Percentiles rank a stretch among this genome's conserved stretches.
phyloP scores from a whole-genome alignment of 2,888 invertebrate genomes.

The Amphipyra berbera region DNA sequence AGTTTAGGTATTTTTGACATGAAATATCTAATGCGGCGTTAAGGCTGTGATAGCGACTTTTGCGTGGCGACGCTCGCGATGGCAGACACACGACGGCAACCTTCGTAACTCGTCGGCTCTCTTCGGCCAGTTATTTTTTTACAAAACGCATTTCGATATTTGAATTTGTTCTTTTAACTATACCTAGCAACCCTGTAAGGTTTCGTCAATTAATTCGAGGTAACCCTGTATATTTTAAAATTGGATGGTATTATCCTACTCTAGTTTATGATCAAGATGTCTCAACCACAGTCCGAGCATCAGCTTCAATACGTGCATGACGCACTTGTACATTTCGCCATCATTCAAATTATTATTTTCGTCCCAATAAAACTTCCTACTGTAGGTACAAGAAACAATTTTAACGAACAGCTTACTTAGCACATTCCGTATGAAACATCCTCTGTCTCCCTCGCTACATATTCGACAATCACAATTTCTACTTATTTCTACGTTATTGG shows the following conservation, averaged over 20 bases:
- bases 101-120: too few relatives aligned
- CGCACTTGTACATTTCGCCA: conserved; percentile 80
- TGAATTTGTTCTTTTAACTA: too few relatives aligned
- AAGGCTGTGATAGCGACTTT: too few relatives aligned
- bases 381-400: conserved; percentile 70
- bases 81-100: too few relatives aligned
- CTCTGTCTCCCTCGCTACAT: conserved; percentile 74
- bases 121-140: too few relatives aligned
- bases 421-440: conserved; percentile 71
- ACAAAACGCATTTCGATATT: too few relatives aligned
- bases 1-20: too few relatives aligned
- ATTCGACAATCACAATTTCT: conserved; percentile 83
- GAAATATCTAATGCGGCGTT: too few relatives aligned
- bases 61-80: too few relatives aligned
- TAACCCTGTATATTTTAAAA: conserved; percentile 1
- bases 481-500: conserved; percentile 75
- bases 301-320: conserved; percentile 81
- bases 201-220: too few relatives aligned
- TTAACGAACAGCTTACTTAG: conserved; percentile 76
- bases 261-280: conserved; percentile 81
- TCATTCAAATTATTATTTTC: conserved; percentile 80
- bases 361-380: conserved; percentile 78
- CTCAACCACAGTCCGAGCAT: conserved; percentile 86
- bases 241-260: conserved; percentile 48
- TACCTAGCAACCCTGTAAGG: too few relatives aligned